phyloP scores from a whole-genome alignment of 2,888 invertebrate species.

The Agonopterix heracliana region DNA sequence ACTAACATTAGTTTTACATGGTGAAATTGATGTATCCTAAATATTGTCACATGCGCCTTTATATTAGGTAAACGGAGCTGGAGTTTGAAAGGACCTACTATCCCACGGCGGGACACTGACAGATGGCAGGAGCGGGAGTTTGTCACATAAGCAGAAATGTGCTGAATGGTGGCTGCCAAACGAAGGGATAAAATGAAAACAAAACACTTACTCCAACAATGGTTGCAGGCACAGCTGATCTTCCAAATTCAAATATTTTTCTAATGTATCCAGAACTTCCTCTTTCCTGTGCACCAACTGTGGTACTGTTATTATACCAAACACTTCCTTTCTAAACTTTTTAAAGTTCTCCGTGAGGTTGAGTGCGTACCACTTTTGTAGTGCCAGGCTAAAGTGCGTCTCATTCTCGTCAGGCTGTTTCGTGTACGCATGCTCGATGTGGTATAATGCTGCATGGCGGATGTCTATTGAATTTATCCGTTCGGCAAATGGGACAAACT shows the following conservation, averaged over 20 bases:
- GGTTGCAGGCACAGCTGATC: constrained; percentile 87
- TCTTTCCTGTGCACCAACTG: constrained; percentile 90
- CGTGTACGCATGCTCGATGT: constrained; percentile 86
- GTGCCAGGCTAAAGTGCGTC: constrained; percentile 87
- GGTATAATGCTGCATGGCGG: constrained; percentile 87
- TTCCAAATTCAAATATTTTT: constrained; percentile 83
- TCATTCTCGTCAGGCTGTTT: constrained; percentile 81
- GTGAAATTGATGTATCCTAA: too few relatives aligned
- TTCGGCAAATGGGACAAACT: constrained; percentile 93
- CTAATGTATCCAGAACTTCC: constrained; percentile 81
- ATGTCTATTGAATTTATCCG: constrained; percentile 90
- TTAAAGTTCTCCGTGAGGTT: constrained; percentile 91
- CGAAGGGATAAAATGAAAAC: too few relatives aligned
- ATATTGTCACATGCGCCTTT: too few relatives aligned
- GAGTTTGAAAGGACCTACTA: too few relatives aligned
- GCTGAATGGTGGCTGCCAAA: too few relatives aligned
- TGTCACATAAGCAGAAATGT: too few relatives aligned
- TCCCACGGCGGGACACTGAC: too few relatives aligned
- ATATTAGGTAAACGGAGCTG: too few relatives aligned
- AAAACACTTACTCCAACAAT: constrained; percentile 85
- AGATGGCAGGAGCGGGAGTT: too few relatives aligned
- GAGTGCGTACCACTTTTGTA: constrained; percentile 92
- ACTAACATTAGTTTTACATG: too few relatives aligned
- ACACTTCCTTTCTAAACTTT: constrained; percentile 84
- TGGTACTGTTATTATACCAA: constrained; percentile 85